Evolutionary conservation across 2,888 invertebrate species (phyloP).

Genomic region (Alsophila aescularia): DNA sequence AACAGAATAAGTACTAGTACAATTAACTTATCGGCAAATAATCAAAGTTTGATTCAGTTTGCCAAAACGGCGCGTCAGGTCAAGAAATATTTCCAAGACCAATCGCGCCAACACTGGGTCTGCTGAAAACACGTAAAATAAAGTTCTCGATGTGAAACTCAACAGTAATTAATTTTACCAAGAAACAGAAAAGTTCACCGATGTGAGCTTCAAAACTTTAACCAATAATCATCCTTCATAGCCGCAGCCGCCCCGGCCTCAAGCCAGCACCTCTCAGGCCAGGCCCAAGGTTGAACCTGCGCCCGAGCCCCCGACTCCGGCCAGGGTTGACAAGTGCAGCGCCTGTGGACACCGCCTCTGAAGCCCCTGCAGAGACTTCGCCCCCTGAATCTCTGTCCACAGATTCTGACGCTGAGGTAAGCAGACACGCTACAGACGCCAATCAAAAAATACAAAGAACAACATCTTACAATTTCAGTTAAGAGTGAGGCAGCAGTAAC

Average conservation of each 20-base stretch:
- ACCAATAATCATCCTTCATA: slow-evolving; percentile 26
- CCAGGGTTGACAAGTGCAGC: slow-evolving; percentile 77
- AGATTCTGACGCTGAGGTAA: slow-evolving; percentile 71
- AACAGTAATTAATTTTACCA: too few species aligned
- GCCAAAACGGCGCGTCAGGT: too few species aligned
- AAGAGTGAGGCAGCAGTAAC: too few species aligned
- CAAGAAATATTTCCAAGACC: too few species aligned
- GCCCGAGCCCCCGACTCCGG: slow-evolving; percentile 71
- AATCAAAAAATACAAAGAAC: not conserved
- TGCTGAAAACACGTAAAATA: too few species aligned
- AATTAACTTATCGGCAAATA: too few species aligned
- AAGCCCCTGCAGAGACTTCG: slow-evolving; percentile 70
- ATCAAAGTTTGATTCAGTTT: too few species aligned
- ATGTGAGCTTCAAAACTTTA: not conserved
- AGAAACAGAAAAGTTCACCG: too few species aligned
- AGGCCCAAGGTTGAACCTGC: slow-evolving; percentile 86
- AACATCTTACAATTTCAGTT: too few species aligned
- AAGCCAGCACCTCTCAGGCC: slow-evolving; percentile 85
- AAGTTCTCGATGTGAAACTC: too few species aligned
- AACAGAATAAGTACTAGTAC: too few species aligned
- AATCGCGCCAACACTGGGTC: too few species aligned
- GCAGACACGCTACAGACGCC: not conserved
- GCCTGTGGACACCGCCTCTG: slow-evolving; percentile 71
- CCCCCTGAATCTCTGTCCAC: slow-evolving; percentile 64
- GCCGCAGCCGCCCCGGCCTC: slow-evolving; percentile 72